Evolutionary conservation across 2,888 invertebrate genomes (phyloP).

Genomic region (Acanthosepion lycidas): DNA sequence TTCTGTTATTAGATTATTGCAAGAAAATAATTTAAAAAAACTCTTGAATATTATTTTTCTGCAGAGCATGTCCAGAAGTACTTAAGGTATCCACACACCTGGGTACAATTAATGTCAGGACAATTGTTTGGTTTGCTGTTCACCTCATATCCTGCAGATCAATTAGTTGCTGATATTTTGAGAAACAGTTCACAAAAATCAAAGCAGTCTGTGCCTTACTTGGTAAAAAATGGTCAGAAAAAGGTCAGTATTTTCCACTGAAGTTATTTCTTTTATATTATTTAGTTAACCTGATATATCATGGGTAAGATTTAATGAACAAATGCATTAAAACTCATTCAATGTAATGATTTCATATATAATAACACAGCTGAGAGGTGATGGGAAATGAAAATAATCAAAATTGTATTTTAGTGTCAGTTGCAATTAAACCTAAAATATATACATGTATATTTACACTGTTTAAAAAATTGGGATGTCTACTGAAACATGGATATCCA

Average conservation of each 20-base stretch:
- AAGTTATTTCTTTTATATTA: not conserved
- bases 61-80: slow-evolving; percentile 75
- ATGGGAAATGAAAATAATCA: too few relatives aligned
- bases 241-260: slow-evolving; percentile 34
- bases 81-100: slow-evolving; percentile 87
- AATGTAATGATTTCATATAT: not conserved
- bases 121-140: slow-evolving; percentile 86
- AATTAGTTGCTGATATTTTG: slow-evolving; percentile 76
- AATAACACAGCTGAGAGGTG: too few relatives aligned
- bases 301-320: not conserved
- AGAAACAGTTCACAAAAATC: not conserved
- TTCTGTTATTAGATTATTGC: not conserved
- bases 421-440: too few relatives aligned
- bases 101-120: slow-evolving; percentile 87
- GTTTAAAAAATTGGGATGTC: too few relatives aligned
- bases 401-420: too few relatives aligned
- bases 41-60: slow-evolving; percentile 38
- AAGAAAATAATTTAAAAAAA: not conserved
- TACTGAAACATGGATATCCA: too few relatives aligned
- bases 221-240: slow-evolving; percentile 39
- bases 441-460: too few relatives aligned
- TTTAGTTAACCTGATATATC: not conserved
- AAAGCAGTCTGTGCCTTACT: not conserved
- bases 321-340: not conserved
- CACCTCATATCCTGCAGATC: slow-evolving; percentile 79